Percentiles rank a stretch among this genome's conserved stretches.
Evolutionary conservation across 2,113 vertebrate species (phyloP).

Genomic region (Blennius ocellaris): DNA sequence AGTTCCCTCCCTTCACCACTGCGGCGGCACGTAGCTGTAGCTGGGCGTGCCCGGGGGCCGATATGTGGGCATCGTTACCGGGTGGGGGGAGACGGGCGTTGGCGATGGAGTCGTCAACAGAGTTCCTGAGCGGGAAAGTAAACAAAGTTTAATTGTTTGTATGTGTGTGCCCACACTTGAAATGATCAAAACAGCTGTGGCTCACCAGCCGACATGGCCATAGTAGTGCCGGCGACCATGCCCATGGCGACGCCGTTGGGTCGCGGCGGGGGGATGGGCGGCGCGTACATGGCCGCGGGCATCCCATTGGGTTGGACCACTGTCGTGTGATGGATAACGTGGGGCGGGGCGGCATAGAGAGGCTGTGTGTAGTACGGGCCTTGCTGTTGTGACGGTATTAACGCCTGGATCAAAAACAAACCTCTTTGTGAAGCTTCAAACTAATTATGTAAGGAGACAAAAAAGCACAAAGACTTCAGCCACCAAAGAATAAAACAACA

Average conservation of each 20-base stretch:
- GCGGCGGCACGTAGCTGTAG: constrained; percentile 98
- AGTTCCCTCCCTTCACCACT: constrained; percentile 92
- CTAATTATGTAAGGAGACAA: no score
- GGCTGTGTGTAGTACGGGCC: constrained; percentile 98
- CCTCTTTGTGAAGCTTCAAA: no score
- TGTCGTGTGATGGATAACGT: constrained; percentile 99
- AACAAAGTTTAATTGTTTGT: not conserved
- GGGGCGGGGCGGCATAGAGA: constrained; percentile 95
- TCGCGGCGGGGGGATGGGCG: constrained; percentile 86
- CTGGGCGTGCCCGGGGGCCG: constrained; percentile 93
- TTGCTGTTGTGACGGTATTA: constrained; percentile 86
- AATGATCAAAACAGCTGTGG: not conserved
- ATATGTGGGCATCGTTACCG: constrained; percentile 94
- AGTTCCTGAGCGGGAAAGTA: constrained; percentile 75
- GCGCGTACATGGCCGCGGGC: constrained; percentile 95
- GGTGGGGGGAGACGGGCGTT: constrained; percentile 91
- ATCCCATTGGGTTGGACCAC: constrained; percentile 99
- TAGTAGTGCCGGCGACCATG: constrained; percentile 98
- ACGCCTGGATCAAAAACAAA: constrained; percentile 54
- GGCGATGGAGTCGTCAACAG: constrained; percentile 97
- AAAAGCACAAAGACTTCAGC: no score
- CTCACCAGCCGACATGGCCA: constrained; percentile 99
- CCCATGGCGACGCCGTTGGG: constrained; percentile 94
- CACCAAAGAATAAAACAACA: no score
- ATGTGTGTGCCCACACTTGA: not conserved